phyloP scores from a whole-genome alignment of 2,797 vertebrate genomes.

The Garrulus glandarius region DNA sequence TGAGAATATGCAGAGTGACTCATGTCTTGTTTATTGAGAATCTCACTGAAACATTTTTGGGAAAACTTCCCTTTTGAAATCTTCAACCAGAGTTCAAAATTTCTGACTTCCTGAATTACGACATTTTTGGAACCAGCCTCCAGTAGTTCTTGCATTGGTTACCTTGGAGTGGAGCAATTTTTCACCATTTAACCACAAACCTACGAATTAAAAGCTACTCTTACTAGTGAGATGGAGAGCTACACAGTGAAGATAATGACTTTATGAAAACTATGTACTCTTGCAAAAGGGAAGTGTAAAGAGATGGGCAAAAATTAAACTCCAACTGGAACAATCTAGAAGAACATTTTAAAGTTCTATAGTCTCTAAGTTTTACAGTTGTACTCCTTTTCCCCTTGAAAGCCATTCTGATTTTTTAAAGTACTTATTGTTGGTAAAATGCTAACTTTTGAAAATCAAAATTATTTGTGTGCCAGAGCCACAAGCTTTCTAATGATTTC shows the following conservation, averaged over 20 bases:
- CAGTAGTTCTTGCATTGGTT: not conserved
- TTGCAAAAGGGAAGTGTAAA: not conserved
- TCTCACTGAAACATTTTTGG: not conserved
- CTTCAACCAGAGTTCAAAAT: not conserved
- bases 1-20: not conserved
- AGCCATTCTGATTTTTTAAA: not conserved
- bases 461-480: constrained; percentile 18
- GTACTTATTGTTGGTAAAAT: not conserved
- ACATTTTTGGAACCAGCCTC: not conserved
- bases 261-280: not conserved
- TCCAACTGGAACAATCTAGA: not conserved
- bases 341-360: not conserved
- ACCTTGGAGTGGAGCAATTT: not conserved
- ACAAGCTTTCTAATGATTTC: constrained; percentile 64
- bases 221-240: not conserved
- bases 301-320: not conserved
- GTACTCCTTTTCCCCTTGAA: not conserved
- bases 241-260: not conserved
- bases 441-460: constrained; percentile 39
- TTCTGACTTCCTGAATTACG: not conserved
- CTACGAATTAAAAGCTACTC: not conserved
- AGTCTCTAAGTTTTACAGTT: not conserved
- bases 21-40: not conserved
- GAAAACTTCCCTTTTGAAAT: not conserved
- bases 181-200: not conserved